Conservation (phyloP, 2,888 invertebrate genomes). For the Hypolimnas misippus region DNA sequence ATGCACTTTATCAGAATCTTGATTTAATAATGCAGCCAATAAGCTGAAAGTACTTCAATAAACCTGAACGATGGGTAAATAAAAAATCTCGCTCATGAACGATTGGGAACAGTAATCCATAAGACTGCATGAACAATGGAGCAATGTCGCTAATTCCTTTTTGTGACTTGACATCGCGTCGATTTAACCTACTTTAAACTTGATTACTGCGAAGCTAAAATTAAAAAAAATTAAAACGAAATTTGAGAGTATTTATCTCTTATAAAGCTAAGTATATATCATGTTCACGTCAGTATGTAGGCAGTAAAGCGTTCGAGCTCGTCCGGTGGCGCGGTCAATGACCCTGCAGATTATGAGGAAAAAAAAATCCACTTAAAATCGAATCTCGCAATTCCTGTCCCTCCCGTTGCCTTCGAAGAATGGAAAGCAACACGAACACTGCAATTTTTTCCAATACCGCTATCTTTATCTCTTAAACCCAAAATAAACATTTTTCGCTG, state of each 20-base stretch:
- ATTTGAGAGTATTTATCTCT: slow-evolving; percentile 28
- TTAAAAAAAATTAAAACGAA: slow-evolving; percentile 13
- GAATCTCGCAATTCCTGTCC: slow-evolving; percentile 63
- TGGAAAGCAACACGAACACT: slow-evolving; percentile 52
- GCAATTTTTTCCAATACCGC: slow-evolving; percentile 64
- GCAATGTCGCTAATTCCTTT: neutral
- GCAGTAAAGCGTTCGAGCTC: slow-evolving; percentile 31
- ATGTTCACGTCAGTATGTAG: slow-evolving; percentile 34
- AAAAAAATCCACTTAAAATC: slow-evolving; percentile 59
- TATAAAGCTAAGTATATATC: slow-evolving; percentile 28
- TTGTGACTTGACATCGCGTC: neutral
- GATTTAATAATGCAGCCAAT: neutral
- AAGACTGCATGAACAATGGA: neutral
- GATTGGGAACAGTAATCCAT: neutral
- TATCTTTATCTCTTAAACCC: slow-evolving; percentile 56
- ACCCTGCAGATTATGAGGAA: slow-evolving; percentile 55
- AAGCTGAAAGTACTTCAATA: neutral
- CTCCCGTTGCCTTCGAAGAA: slow-evolving; percentile 65
- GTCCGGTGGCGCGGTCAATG: slow-evolving; percentile 53
- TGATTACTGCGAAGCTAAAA: slow-evolving; percentile 3
- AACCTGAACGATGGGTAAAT: neutral
- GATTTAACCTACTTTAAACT: slow-evolving; percentile 9
- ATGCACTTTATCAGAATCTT: neutral
- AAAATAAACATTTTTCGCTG: slow-evolving; percentile 61
- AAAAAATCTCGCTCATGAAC: neutral